These are phyloP conservation scores for Pao palembangensis DNA, from an alignment of 2,113 vertebrate genomes.

Conservation along the genomic window DNA sequence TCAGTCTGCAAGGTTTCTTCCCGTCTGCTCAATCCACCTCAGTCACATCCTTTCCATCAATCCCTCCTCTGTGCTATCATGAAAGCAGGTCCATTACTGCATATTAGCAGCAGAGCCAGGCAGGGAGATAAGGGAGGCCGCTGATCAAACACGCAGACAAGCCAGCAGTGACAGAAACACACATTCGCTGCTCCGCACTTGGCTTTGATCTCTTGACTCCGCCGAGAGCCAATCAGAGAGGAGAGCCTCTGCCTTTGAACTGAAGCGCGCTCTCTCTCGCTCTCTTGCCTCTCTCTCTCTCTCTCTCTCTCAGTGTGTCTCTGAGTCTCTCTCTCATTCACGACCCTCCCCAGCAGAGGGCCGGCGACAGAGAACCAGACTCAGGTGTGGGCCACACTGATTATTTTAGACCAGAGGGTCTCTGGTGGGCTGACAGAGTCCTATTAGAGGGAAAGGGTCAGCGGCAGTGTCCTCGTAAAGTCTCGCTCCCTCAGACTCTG, in stretches of 20 bases:
- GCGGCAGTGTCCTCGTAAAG: constrained; percentile 22
- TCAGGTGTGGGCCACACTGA: constrained; percentile 38
- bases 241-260: constrained; percentile 69
- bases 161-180: constrained; percentile 73
- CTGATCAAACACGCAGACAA: constrained; percentile 75
- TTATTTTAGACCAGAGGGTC: constrained; percentile 23
- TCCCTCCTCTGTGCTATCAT: constrained; percentile 52
- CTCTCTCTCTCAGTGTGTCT: not conserved
- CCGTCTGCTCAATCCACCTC: constrained; percentile 52
- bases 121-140: constrained; percentile 62
- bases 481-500: constrained; percentile 11
- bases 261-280: constrained; percentile 22
- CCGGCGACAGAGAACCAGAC: too few relatives aligned
- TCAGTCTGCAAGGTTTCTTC: constrained; percentile 42
- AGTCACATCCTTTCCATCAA: constrained; percentile 63
- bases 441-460: constrained; percentile 27
- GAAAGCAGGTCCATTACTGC: constrained; percentile 70
- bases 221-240: constrained; percentile 55
- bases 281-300: constrained; percentile 1
- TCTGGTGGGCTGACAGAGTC: constrained; percentile 29
- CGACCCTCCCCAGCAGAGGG: too few relatives aligned
- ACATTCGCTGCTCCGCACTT: constrained; percentile 68
- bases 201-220: constrained; percentile 72
- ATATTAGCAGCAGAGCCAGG: constrained; percentile 67
- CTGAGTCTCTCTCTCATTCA: constrained; percentile 13